These are phyloP conservation scores for Poeciliopsis turrubarensis DNA, from an alignment of 2,113 vertebrate genomes.

Conservation along the genomic window DNA sequence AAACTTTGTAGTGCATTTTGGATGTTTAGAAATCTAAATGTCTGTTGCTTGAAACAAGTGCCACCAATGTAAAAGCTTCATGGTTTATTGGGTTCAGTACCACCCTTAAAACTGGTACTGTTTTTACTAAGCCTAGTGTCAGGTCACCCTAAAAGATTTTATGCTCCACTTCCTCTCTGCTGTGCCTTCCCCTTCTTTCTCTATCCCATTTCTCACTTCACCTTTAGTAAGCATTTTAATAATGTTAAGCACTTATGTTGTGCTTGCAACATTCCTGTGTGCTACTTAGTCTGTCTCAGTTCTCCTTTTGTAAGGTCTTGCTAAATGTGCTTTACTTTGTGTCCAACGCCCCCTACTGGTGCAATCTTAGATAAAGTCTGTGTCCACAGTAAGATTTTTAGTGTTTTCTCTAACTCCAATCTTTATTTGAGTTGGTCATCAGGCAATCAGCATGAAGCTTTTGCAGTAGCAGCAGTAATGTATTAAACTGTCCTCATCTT, in stretches of 20 bases:
- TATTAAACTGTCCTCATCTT: not conserved
- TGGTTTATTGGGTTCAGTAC: conserved; percentile 35
- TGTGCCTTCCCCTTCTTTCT: not conserved
- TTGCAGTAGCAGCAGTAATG: not conserved
- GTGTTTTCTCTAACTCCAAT: no score
- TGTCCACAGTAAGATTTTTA: not conserved
- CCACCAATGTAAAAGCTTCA: conserved; percentile 9
- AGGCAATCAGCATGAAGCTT: not conserved
- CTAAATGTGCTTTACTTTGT: not conserved
- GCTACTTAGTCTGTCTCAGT: not conserved
- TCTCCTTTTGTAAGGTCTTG: conserved; percentile 13
- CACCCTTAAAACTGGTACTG: conserved; percentile 26
- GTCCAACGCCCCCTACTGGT: conserved; percentile 61
- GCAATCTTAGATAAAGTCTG: no score
- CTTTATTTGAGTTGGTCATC: not conserved
- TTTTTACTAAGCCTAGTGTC: conserved; percentile 22
- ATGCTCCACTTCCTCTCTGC: conserved; percentile 30
- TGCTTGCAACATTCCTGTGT: not conserved
- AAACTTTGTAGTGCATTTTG: not conserved
- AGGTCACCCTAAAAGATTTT: conserved; percentile 38
- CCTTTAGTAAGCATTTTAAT: not conserved
- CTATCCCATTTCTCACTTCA: not conserved
- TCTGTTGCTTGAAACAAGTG: conserved; percentile 11
- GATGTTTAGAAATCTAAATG: not conserved
- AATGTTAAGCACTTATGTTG: conserved; percentile 3